A percentile compares a stretch with the other conserved stretches of the same genome.
Evolutionary conservation across 35 echinoderm and acorn worm species (phyloP).

Genomic region (Diadema setosum): DNA sequence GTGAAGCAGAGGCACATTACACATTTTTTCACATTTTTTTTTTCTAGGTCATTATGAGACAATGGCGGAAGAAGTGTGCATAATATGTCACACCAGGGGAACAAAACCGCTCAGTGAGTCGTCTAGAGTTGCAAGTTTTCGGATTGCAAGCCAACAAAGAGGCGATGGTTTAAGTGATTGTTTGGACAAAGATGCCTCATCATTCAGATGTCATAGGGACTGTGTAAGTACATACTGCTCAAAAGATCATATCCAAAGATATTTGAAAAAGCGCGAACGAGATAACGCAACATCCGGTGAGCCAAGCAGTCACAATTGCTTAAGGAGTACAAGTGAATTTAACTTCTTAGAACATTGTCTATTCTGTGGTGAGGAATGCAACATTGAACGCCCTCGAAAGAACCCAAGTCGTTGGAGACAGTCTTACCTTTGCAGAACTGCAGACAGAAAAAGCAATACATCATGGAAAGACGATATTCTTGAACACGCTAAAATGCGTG

Average conservation of each 20-base stretch:
- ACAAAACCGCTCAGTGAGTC: background rate
- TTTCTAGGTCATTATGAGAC: too few relatives aligned
- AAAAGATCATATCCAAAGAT: background rate
- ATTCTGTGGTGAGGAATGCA: slow-evolving; percentile 29
- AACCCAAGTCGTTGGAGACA: slow-evolving; percentile 22
- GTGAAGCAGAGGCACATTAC: too few relatives aligned
- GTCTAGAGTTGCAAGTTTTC: background rate
- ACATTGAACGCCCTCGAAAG: slow-evolving; percentile 3
- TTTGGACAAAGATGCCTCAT: background rate
- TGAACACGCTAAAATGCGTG: background rate
- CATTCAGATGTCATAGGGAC: background rate
- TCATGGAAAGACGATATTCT: slow-evolving; percentile 1
- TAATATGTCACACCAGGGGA: background rate
- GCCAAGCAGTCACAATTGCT: background rate
- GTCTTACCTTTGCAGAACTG: background rate
- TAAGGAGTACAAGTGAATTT: background rate
- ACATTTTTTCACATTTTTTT: too few relatives aligned
- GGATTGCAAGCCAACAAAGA: background rate
- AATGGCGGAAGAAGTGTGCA: background rate
- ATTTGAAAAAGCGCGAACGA: background rate
- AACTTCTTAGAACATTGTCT: slow-evolving; percentile 33
- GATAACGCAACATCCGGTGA: background rate
- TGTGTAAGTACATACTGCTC: background rate
- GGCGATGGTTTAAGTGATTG: background rate
- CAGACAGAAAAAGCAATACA: background rate